Percentiles rank a stretch among this genome's conserved stretches.
Conservation (phyloP, 2,888 invertebrate genomes). For the Rotaria sp. region DNA sequence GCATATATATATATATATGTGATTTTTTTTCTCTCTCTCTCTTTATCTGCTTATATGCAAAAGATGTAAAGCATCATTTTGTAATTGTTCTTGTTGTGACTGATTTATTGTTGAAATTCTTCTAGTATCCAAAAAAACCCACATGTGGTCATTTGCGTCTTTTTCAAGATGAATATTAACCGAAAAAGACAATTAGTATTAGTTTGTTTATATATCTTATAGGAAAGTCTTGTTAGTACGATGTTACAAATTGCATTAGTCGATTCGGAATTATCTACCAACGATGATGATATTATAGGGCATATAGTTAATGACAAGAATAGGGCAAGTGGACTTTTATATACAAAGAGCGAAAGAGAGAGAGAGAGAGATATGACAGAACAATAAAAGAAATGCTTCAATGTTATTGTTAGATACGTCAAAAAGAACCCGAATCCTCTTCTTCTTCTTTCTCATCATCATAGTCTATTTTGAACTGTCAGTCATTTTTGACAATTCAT, state of each 20-base stretch:
- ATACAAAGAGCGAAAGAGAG: background rate
- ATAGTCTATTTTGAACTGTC: background rate
- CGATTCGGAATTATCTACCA: background rate
- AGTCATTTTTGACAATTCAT: background rate
- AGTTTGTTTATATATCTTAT: background rate
- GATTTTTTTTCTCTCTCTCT: background rate
- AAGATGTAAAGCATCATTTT: background rate
- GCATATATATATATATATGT: background rate
- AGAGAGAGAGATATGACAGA: too few relatives aligned
- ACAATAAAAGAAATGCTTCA: background rate
- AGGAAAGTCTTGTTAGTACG: background rate
- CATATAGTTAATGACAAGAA: background rate
- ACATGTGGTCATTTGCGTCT: background rate
- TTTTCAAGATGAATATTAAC: background rate
- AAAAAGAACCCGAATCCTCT: background rate
- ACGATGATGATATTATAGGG: background rate
- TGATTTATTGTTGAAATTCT: background rate
- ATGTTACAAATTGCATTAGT: background rate
- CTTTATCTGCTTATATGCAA: background rate
- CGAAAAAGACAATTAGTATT: background rate
- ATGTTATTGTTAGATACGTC: background rate
- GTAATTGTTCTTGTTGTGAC: background rate
- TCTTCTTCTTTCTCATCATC: background rate
- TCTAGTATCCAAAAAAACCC: background rate
- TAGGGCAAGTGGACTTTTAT: background rate